Percentiles rank a stretch among this genome's conserved stretches.
phyloP scores from a whole-genome alignment of 2,113 vertebrate species.

The Alethe diademata region DNA sequence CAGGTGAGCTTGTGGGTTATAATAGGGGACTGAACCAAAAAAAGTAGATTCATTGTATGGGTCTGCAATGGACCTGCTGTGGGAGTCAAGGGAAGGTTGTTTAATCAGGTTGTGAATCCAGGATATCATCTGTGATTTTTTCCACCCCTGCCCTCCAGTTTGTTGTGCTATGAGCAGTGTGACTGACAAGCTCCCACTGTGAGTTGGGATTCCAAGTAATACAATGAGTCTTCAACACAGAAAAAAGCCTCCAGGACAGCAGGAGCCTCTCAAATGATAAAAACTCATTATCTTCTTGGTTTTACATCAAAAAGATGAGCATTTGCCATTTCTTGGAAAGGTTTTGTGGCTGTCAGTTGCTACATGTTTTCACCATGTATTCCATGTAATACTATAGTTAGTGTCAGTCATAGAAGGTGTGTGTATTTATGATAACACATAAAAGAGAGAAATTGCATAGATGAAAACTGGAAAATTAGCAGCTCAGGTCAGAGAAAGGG shows the following conservation, averaged over 20 bases:
- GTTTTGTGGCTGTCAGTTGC: neutral
- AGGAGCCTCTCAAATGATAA: neutral
- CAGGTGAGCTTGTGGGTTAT: neutral
- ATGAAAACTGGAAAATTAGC: neutral
- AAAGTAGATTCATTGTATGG: neutral
- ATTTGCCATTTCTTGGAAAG: neutral
- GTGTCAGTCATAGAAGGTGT: neutral
- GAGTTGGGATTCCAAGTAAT: neutral
- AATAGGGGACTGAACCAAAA: neutral
- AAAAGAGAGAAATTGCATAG: neutral
- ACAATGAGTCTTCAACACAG: neutral
- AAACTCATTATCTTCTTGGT: neutral
- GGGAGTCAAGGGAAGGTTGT: neutral
- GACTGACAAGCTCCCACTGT: neutral
- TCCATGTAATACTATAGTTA: neutral
- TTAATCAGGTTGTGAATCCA: neutral
- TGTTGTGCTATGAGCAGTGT: neutral
- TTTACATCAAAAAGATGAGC: neutral
- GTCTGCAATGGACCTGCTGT: neutral
- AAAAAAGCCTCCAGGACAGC: neutral
- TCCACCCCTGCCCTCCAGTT: neutral
- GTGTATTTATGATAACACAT: neutral
- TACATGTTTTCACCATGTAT: neutral
- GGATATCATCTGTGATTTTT: neutral
- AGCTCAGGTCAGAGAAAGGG: neutral